phyloP scores from a whole-genome alignment of 1,140 invertebrate species.

The Dendroctonus valens region DNA sequence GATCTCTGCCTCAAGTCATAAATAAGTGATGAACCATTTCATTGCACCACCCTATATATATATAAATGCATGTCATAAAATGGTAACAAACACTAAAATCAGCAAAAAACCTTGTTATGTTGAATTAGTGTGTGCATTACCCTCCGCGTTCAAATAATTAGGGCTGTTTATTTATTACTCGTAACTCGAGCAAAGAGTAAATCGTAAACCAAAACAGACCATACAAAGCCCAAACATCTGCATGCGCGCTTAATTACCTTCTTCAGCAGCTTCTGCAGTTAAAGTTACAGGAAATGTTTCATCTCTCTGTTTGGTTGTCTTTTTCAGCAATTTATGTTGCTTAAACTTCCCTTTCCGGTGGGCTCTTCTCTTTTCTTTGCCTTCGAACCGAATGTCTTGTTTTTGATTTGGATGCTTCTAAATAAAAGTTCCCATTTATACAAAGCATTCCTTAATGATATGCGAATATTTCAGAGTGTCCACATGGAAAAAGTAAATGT shows the following conservation, averaged over 20 bases:
- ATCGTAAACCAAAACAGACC: too few relatives aligned
- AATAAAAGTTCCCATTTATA: not conserved
- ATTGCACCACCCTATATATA: too few relatives aligned
- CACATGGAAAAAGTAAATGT: not conserved
- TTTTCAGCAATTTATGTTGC: not conserved
- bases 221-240: too few relatives aligned
- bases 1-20: too few relatives aligned
- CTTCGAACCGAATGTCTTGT: not conserved
- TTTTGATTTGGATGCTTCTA: not conserved
- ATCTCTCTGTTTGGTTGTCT: not conserved
- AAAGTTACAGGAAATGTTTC: slow-evolving; percentile 8
- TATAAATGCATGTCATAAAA: too few relatives aligned
- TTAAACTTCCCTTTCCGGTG: slow-evolving; percentile 2
- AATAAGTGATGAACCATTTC: too few relatives aligned
- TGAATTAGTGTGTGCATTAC: too few relatives aligned
- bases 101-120: too few relatives aligned
- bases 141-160: too few relatives aligned
- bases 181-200: too few relatives aligned
- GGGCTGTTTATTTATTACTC: too few relatives aligned
- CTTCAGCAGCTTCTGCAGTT: slow-evolving; percentile 4
- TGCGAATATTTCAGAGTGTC: not conserved
- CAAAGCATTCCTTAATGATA: not conserved
- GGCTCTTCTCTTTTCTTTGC: not conserved
- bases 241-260: not conserved
- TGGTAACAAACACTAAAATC: too few relatives aligned